phyloP scores from a whole-genome alignment of 2,888 invertebrate genomes.

The Tipula confusa region DNA sequence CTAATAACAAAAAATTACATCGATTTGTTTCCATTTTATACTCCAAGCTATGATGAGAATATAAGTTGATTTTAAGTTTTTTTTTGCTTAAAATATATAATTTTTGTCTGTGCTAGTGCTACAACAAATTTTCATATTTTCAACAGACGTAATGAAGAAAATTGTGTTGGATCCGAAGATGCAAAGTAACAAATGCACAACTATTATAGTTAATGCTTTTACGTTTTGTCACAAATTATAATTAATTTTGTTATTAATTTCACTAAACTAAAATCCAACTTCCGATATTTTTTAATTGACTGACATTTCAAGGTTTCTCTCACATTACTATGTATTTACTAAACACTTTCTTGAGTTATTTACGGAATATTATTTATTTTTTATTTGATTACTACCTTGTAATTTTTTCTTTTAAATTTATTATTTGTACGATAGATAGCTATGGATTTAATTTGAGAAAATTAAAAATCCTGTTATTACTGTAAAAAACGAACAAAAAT shows the following conservation, averaged over 20 bases:
- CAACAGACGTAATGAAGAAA: background rate
- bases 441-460: background rate
- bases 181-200: background rate
- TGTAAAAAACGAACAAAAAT: background rate
- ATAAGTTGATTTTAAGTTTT: background rate
- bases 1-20: background rate
- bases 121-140: background rate
- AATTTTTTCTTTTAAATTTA: background rate
- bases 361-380: background rate
- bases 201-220: background rate
- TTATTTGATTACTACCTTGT: background rate
- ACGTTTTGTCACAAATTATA: background rate
- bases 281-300: slow-evolving; percentile 3
- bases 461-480: slow-evolving; percentile 8
- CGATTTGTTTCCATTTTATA: background rate
- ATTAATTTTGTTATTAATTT: background rate
- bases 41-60: background rate
- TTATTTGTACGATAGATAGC: background rate
- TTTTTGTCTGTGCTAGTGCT: background rate
- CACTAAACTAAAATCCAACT: background rate
- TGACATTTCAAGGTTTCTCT: slow-evolving; percentile 25
- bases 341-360: background rate
- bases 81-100: background rate
- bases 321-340: background rate
- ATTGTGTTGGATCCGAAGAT: background rate